A percentile compares a stretch with the other conserved stretches of the same genome.
Conservation (phyloP, 2,113 vertebrate species). For the Oostethus manadensis region DNA sequence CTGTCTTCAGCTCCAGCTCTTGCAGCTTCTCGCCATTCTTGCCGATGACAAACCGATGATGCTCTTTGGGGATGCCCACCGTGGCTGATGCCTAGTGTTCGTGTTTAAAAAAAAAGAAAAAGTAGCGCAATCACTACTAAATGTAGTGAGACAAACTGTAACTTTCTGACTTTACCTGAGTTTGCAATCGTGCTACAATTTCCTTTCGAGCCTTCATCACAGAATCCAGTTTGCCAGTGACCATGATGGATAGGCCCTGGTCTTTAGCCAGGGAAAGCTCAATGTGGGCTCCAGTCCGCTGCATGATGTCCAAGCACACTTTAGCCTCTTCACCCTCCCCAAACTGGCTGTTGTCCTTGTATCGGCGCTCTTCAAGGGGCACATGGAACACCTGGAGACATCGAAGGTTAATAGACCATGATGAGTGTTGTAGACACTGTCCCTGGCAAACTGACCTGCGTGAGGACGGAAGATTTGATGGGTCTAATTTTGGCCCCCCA, state of each 20-base stretch:
- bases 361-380: conserved; percentile 76
- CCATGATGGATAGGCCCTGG: conserved; percentile 79
- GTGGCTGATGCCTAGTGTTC: conserved; percentile 64
- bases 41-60: conserved; percentile 74
- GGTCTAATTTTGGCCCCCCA: conserved; percentile 75
- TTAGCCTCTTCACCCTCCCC: conserved; percentile 77
- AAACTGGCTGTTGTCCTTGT: conserved; percentile 81
- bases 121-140: not conserved
- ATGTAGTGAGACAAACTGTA: not conserved
- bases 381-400: conserved; percentile 73
- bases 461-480: conserved; percentile 75
- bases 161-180: conserved; percentile 62
- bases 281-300: conserved; percentile 76
- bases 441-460: conserved; percentile 62
- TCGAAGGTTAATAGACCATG: not conserved
- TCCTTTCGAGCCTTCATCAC: conserved; percentile 80
- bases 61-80: conserved; percentile 75
- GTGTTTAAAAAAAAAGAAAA: not conserved
- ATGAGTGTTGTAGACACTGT: not conserved
- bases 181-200: conserved; percentile 76
- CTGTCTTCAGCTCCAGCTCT: conserved; percentile 75
- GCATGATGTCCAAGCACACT: conserved; percentile 78
- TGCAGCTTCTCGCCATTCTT: conserved; percentile 77
- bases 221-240: conserved; percentile 76
- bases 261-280: conserved; percentile 80